Evolutionary conservation across 2,113 vertebrate genomes (phyloP).

Genomic region (Sebastes schlegelii): DNA sequence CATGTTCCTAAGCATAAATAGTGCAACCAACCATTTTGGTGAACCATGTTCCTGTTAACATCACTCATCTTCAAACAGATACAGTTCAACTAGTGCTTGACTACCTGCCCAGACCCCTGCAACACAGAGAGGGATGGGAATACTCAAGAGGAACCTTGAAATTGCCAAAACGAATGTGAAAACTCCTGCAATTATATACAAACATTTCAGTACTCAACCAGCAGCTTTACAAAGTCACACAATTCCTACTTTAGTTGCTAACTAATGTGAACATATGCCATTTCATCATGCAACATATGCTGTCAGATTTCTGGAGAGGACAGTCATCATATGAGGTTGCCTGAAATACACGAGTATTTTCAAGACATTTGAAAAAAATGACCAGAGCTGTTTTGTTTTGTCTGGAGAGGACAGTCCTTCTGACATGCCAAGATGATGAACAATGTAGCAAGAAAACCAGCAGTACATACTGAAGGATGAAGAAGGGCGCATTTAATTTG

Average conservation of each 20-base stretch:
- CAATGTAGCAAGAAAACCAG: neutral
- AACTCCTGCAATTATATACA: neutral
- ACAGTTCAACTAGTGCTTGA: slow-evolving; percentile 17
- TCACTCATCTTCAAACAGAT: slow-evolving; percentile 44
- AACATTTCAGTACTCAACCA: neutral
- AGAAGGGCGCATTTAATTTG: neutral
- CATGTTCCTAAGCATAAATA: slow-evolving; percentile 43
- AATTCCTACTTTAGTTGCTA: neutral
- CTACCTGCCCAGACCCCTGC: slow-evolving; percentile 1
- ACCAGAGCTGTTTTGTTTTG: neutral
- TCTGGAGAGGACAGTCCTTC: neutral
- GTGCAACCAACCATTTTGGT: slow-evolving; percentile 38
- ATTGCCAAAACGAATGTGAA: neutral
- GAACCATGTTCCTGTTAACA: slow-evolving; percentile 50
- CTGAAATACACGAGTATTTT: neutral
- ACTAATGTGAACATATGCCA: neutral
- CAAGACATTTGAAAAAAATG: neutral
- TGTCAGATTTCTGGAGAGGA: neutral
- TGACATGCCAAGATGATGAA: neutral
- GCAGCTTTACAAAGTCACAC: neutral
- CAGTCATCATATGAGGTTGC: neutral
- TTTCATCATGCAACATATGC: neutral
- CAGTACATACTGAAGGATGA: neutral
- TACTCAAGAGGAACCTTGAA: neutral
- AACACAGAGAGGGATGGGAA: neutral